Evolutionary conservation across 1,140 invertebrate genomes (phyloP).

Genomic region (Caerostris extrusa): DNA sequence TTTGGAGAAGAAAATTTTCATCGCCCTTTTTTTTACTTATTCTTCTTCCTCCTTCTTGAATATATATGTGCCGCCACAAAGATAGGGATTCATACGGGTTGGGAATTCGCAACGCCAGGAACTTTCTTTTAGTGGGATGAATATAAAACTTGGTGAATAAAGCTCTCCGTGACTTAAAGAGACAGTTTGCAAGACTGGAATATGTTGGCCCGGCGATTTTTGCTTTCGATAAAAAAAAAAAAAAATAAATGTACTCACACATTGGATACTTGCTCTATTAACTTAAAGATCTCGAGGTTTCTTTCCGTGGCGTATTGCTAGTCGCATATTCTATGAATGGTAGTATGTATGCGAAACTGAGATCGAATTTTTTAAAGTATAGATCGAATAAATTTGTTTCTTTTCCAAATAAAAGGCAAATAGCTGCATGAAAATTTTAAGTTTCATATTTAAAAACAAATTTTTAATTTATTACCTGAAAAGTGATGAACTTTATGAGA

Average conservation of each 20-base stretch:
- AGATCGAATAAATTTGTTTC: too few relatives aligned
- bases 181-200: slow-evolving; percentile 45
- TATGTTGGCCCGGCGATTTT: slow-evolving; percentile 32
- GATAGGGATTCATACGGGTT: slow-evolving; percentile 24
- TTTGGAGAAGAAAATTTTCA: slow-evolving; percentile 48
- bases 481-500: too few relatives aligned
- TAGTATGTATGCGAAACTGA: background rate
- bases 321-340: background rate
- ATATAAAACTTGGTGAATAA: slow-evolving; percentile 65
- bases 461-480: too few relatives aligned
- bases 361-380: too few relatives aligned
- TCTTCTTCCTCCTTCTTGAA: slow-evolving; percentile 27
- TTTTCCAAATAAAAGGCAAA: too few relatives aligned
- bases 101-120: slow-evolving; percentile 24
- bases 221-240: background rate
- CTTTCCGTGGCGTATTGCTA: background rate
- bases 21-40: background rate
- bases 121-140: slow-evolving; percentile 66
- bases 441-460: too few relatives aligned
- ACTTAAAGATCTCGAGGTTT: slow-evolving; percentile 3
- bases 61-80: slow-evolving; percentile 40
- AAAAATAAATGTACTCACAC: background rate
- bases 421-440: too few relatives aligned
- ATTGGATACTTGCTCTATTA: slow-evolving; percentile 46
- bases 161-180: slow-evolving; percentile 52